Conservation (phyloP, 2,888 invertebrate genomes). For the Ommatoiulus sabulosus region DNA sequence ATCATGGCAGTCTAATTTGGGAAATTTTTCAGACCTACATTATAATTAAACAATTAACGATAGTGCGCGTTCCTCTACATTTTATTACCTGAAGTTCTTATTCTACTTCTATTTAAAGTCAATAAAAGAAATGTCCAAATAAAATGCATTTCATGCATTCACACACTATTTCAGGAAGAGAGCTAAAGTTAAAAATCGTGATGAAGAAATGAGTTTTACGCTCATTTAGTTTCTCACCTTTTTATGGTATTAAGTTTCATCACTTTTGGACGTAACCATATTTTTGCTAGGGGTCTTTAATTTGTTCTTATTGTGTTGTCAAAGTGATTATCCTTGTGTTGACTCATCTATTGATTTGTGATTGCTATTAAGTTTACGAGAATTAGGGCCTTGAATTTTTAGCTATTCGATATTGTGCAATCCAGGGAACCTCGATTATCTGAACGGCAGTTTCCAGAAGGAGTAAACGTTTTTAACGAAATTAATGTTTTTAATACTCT, state of each 20-base stretch:
- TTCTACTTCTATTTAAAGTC: neutral
- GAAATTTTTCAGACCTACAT: neutral
- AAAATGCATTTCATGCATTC: neutral
- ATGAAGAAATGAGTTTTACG: neutral
- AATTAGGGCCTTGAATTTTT: neutral
- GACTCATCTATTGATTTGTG: neutral
- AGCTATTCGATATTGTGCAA: neutral
- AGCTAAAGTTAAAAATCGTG: neutral
- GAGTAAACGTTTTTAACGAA: no score
- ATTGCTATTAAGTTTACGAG: neutral
- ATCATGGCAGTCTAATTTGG: neutral
- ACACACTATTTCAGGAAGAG: neutral
- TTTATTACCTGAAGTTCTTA: neutral
- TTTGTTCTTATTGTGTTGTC: neutral
- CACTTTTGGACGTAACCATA: neutral
- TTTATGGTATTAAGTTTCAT: conserved; percentile 1
- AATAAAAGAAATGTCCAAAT: neutral
- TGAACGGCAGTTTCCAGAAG: neutral
- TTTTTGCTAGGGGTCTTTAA: neutral
- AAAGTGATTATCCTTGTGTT: neutral
- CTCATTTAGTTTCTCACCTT: neutral
- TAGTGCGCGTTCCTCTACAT: neutral
- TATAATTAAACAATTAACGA: neutral
- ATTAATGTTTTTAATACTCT: no score
- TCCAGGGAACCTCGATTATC: neutral